Evolutionary conservation across 2,797 vertebrate genomes (phyloP).

Genomic region (Schizothorax lantsangensis): DNA sequence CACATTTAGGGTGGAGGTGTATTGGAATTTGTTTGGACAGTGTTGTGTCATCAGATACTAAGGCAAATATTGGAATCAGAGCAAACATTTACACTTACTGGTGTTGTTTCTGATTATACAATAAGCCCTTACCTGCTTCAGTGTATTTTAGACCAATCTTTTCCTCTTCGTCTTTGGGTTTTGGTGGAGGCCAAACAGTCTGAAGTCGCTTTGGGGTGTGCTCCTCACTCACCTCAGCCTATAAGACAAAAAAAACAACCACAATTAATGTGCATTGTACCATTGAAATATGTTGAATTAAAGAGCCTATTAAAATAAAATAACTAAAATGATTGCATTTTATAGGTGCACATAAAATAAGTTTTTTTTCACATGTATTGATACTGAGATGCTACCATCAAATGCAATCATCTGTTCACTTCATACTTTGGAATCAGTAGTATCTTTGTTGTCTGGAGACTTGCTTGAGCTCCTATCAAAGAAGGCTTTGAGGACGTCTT

Average conservation of each 20-base stretch:
- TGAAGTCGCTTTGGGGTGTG: constrained; percentile 92
- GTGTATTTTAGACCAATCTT: constrained; percentile 97
- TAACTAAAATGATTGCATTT: not conserved
- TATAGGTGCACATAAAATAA: not conserved
- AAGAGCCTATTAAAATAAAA: not conserved
- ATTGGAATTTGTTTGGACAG: constrained; percentile 60
- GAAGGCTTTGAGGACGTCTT: constrained; percentile 84
- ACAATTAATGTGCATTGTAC: constrained; percentile 26
- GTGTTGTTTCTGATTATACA: not conserved
- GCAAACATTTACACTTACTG: constrained; percentile 62
- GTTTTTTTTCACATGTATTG: not conserved
- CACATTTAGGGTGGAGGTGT: constrained; percentile 66
- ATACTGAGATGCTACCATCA: not conserved
- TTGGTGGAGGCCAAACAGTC: constrained; percentile 92
- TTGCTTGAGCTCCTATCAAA: constrained; percentile 85
- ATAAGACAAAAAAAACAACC: constrained; percentile 36
- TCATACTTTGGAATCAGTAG: constrained; percentile 83
- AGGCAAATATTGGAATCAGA: constrained; percentile 56
- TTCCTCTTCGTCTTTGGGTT: constrained; percentile 85
- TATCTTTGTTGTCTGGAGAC: constrained; percentile 71
- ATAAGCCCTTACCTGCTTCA: constrained; percentile 87
- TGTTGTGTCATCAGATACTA: constrained; percentile 39
- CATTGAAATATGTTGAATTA: not conserved
- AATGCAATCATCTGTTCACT: constrained; percentile 7
- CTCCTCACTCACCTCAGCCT: constrained; percentile 84